Evolutionary conservation across 2,888 invertebrate genomes (phyloP).

Genomic region (Cremastinae sp.): DNA sequence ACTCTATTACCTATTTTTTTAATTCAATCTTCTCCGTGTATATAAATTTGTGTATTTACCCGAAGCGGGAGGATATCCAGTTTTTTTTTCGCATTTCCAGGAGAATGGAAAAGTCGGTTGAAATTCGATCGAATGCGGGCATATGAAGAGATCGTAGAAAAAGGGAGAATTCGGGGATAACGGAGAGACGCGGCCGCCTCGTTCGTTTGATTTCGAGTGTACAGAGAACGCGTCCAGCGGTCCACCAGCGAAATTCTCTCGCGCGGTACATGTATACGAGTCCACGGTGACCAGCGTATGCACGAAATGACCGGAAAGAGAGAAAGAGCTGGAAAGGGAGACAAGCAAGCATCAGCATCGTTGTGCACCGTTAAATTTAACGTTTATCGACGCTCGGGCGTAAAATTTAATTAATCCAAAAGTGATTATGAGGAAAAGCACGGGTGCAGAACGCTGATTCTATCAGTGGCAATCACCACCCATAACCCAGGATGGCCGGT

Average conservation of each 20-base stretch:
- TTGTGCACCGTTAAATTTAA: constrained; percentile 78
- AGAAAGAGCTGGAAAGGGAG: not conserved
- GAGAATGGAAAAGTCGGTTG: constrained; percentile 50
- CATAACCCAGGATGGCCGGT: constrained; percentile 77
- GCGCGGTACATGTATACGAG: constrained; percentile 18
- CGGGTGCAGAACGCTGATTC: constrained; percentile 76
- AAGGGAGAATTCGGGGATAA: constrained; percentile 14
- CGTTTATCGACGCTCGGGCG: constrained; percentile 76
- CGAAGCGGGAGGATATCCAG: no score
- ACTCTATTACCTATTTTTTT: constrained; percentile 47
- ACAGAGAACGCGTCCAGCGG: constrained; percentile 44
- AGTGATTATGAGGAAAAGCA: constrained; percentile 79
- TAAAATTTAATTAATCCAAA: constrained; percentile 80
- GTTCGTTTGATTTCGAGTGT: constrained; percentile 58
- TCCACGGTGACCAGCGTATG: constrained; percentile 19
- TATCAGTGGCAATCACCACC: constrained; percentile 78
- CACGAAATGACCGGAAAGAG: constrained; percentile 54
- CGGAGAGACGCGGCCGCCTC: constrained; percentile 38
- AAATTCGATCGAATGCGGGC: constrained; percentile 52
- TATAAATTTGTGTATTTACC: not conserved
- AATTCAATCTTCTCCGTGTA: constrained; percentile 47
- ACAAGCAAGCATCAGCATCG: constrained; percentile 54
- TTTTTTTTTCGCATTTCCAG: not conserved
- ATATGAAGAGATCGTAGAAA: not conserved
- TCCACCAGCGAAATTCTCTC: constrained; percentile 45